Conservation (phyloP, 2,113 vertebrate genomes). For the Colinus virginianus region DNA sequence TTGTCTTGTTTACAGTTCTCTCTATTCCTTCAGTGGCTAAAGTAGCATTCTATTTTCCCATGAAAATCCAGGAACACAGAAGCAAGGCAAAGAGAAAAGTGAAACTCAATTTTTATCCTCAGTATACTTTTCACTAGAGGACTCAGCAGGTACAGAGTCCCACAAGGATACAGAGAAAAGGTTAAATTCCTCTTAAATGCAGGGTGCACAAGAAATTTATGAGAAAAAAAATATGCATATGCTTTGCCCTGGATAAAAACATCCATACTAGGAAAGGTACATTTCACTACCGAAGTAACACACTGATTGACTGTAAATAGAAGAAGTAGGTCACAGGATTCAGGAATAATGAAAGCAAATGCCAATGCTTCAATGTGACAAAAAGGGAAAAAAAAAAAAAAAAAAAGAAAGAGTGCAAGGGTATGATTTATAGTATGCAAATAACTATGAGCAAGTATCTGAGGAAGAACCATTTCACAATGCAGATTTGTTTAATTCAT, state of each 20-base stretch:
- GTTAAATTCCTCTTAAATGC: background rate
- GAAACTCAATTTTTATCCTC: background rate
- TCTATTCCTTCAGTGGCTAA: background rate
- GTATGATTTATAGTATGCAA: constrained; percentile 57
- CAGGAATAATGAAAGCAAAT: constrained; percentile 67
- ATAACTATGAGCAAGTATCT: constrained; percentile 14
- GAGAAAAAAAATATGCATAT: background rate
- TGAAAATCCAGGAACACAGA: background rate
- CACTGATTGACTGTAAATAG: constrained; percentile 39
- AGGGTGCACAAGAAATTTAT: background rate
- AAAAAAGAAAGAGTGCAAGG: constrained; percentile 26
- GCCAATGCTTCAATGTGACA: constrained; percentile 66
- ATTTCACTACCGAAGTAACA: constrained; percentile 2
- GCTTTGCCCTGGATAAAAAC: background rate
- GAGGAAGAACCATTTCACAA: background rate
- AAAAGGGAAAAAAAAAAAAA: constrained; percentile 5
- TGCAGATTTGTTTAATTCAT: background rate
- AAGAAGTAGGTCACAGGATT: constrained; percentile 72
- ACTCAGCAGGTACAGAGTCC: background rate
- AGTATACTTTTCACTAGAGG: background rate
- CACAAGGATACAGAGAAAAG: background rate
- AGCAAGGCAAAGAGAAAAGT: background rate
- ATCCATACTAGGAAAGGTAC: background rate
- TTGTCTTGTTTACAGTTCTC: background rate
- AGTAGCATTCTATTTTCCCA: background rate